These are phyloP conservation scores for Rhabdomys pumilio DNA, from an alignment of 2,797 vertebrate species.

Conservation along the genomic window DNA sequence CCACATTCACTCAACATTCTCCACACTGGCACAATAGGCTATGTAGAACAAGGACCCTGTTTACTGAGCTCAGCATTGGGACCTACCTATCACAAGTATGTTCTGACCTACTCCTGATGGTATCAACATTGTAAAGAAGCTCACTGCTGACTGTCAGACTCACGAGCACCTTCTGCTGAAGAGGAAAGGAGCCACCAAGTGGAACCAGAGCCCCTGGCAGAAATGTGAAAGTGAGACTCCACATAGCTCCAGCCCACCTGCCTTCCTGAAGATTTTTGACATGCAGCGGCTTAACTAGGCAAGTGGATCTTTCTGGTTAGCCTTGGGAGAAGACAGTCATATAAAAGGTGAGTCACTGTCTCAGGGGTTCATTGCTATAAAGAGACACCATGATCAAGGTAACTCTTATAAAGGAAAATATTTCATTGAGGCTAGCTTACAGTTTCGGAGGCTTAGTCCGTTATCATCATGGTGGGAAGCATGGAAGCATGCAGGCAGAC, in stretches of 20 bases:
- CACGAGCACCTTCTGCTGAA: background rate
- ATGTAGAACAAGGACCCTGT: background rate
- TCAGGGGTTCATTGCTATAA: background rate
- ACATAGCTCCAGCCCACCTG: background rate
- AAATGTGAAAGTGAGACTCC: background rate
- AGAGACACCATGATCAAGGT: background rate
- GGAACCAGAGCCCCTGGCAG: background rate
- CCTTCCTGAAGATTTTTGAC: conserved; percentile 1
- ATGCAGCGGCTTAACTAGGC: background rate
- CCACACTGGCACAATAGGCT: background rate
- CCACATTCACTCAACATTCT: background rate
- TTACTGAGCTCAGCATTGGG: background rate
- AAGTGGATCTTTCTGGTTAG: background rate
- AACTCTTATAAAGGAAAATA: background rate
- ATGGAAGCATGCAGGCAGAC: background rate
- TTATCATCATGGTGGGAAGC: background rate
- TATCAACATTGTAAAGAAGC: background rate
- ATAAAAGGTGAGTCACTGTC: background rate
- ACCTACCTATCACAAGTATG: background rate
- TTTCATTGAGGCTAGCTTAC: background rate
- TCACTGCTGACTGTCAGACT: background rate
- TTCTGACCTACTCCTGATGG: background rate
- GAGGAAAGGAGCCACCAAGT: background rate
- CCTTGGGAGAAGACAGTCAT: background rate
- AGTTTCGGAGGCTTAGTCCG: background rate